phyloP scores from a whole-genome alignment of 64 coral and sea anemone species.

The Dendronephthya gigantea region DNA sequence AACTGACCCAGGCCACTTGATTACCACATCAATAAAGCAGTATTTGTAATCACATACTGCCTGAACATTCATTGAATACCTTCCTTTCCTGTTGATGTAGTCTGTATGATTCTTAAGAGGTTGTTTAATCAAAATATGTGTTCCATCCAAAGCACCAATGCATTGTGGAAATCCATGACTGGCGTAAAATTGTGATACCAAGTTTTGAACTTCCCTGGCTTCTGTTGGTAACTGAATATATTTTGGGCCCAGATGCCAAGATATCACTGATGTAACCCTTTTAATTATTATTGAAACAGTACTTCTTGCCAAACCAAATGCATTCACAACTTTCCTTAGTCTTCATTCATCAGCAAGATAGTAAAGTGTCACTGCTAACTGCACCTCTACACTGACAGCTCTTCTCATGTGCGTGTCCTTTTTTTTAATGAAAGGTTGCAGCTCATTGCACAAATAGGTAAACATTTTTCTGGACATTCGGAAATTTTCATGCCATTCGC shows the following conservation, averaged over 20 bases:
- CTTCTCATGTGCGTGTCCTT: too few species aligned
- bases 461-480: slow-evolving; percentile 23
- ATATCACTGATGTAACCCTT: background rate
- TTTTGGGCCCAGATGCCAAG: background rate
- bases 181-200: background rate
- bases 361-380: slow-evolving; percentile 24
- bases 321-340: background rate
- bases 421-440: too few species aligned
- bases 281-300: background rate
- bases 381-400: background rate
- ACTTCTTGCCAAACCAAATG: background rate
- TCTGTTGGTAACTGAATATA: background rate
- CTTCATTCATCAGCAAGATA: slow-evolving; percentile 19
- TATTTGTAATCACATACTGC: too few species aligned
- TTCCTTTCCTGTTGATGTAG: too few species aligned
- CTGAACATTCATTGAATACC: too few species aligned
- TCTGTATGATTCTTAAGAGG: too few species aligned
- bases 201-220: background rate
- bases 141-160: background rate
- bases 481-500: slow-evolving; percentile 40
- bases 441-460: too few species aligned
- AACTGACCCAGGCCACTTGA: background rate
- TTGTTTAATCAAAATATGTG: too few species aligned
- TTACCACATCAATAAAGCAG: too few species aligned
- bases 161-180: background rate